Evolutionary conservation across 2,888 invertebrate genomes (phyloP).

Genomic region (Agrilus cyanescens): DNA sequence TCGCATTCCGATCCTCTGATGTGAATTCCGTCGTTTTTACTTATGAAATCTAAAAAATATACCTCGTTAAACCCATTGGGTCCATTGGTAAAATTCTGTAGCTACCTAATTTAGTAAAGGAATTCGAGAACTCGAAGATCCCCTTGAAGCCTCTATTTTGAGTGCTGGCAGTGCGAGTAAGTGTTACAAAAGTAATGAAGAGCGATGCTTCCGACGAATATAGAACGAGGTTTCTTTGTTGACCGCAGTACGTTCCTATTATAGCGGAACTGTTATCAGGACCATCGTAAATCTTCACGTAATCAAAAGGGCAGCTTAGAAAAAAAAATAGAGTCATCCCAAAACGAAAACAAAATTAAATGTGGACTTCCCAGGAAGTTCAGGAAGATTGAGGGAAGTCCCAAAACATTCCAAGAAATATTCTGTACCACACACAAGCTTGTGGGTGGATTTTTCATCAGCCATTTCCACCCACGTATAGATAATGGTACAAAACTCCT

Average conservation of each 20-base stretch:
- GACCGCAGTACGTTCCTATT: slow-evolving; percentile 95
- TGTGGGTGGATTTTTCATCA: too few relatives aligned
- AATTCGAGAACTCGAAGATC: slow-evolving; percentile 96
- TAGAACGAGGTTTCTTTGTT: slow-evolving; percentile 89
- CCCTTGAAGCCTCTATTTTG: slow-evolving; percentile 98
- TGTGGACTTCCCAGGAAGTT: too few relatives aligned
- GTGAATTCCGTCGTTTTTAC: slow-evolving; percentile 86
- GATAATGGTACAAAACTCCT: too few relatives aligned
- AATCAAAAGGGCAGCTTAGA: slow-evolving; percentile 94
- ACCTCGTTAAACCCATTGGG: neutral
- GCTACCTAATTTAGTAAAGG: slow-evolving; percentile 95
- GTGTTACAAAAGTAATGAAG: slow-evolving; percentile 83
- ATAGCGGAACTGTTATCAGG: slow-evolving; percentile 75
- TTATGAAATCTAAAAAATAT: slow-evolving; percentile 67
- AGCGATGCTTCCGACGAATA: slow-evolving; percentile 88
- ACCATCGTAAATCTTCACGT: slow-evolving; percentile 94
- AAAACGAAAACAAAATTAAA: too few relatives aligned
- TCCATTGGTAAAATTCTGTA: slow-evolving; percentile 1
- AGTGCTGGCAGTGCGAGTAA: slow-evolving; percentile 82
- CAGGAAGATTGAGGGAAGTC: too few relatives aligned
- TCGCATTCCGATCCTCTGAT: slow-evolving; percentile 97
- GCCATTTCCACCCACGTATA: too few relatives aligned
- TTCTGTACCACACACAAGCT: too few relatives aligned
- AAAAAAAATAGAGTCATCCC: slow-evolving; percentile 1
- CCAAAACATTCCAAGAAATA: too few relatives aligned